Evolutionary conservation across 2,888 invertebrate genomes (phyloP).

Genomic region (Phaedon cochleariae): DNA sequence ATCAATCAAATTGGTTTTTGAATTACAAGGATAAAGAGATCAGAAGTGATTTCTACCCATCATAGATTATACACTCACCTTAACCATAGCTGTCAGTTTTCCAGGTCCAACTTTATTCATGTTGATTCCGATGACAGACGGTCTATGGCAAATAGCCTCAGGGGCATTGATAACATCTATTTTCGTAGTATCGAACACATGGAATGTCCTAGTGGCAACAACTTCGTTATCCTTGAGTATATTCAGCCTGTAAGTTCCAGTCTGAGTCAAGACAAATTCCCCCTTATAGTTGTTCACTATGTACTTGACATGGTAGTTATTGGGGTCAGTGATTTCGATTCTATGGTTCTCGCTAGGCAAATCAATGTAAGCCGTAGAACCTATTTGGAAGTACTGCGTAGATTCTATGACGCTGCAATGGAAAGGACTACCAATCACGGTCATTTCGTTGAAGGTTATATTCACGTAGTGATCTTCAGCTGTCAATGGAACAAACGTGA

Average conservation of each 20-base stretch:
- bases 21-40: no score
- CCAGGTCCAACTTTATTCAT: slow-evolving; percentile 79
- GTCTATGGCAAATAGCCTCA: slow-evolving; percentile 82
- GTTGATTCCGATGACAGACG: slow-evolving; percentile 78
- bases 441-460: slow-evolving; percentile 92
- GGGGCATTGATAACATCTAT: slow-evolving; percentile 59
- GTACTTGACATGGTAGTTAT: slow-evolving; percentile 65
- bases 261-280: slow-evolving; percentile 67
- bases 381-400: slow-evolving; percentile 78
- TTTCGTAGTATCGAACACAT: slow-evolving; percentile 78
- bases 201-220: slow-evolving; percentile 61
- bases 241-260: slow-evolving; percentile 52
- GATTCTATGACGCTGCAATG: slow-evolving; percentile 76
- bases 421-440: slow-evolving; percentile 91
- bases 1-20: not conserved
- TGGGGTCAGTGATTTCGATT: slow-evolving; percentile 73
- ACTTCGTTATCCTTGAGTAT: slow-evolving; percentile 52
- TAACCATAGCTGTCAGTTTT: slow-evolving; percentile 80
- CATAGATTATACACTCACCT: slow-evolving; percentile 52
- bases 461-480: slow-evolving; percentile 90
- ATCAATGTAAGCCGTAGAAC: slow-evolving; percentile 66
- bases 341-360: slow-evolving; percentile 70
- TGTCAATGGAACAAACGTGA: slow-evolving; percentile 91
- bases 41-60: no score
- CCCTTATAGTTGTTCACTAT: slow-evolving; percentile 58